Base-by-base conservation (phyloP, 1,140 invertebrate genomes). In the Drosophila chauvacae region DNA sequence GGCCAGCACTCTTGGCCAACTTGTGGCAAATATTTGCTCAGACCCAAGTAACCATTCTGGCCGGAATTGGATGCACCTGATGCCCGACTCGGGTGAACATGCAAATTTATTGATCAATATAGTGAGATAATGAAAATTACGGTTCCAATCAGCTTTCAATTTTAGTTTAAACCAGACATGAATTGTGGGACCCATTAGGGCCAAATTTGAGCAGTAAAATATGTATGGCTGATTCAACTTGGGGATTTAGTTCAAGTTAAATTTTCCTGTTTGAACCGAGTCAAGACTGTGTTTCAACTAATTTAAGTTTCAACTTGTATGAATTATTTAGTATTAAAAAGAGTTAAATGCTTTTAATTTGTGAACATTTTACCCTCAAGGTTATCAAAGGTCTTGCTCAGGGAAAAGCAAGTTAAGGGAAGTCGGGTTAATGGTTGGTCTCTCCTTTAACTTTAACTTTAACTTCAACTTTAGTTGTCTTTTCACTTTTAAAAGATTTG, bases 11-110 rank as follows among this genome's bases (percentile, higher is more conserved):
- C 59, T 35, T 30, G 20, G 41, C 42, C 73, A 76, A 76, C 72
- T 76, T 76, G 62, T 39, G 74, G 56, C 63, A 77, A 77, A 77
- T 56, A 77, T 77, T 77, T 69, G 63, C 63, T 18, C 56, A 77
- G 57, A 20, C 44, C 64, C 42, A 69, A 77, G 64, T 69, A 77
- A 61, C 56, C 73, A 51, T 77, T 77, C 37, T 44, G 56, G 42
- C 56, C 56, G 62, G 56, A 76, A 77, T 77, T 55, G 62, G 48
- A 48, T 66, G 72, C 74, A 77, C 72, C 62, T 77, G 74, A 60
- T 62, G 71, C 48, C 57, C 33, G 7, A n/a, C 30, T 42, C 30
- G 56, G n/a, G 30, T 76, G 33, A 26, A 73, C 48, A 62, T 74
- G 57, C 71, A 62, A 74, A 74, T 62, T 73, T 73, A 72, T 72